Evolutionary conservation across 1,140 invertebrate species (phyloP).

Genomic region (Fopius arisanus): DNA sequence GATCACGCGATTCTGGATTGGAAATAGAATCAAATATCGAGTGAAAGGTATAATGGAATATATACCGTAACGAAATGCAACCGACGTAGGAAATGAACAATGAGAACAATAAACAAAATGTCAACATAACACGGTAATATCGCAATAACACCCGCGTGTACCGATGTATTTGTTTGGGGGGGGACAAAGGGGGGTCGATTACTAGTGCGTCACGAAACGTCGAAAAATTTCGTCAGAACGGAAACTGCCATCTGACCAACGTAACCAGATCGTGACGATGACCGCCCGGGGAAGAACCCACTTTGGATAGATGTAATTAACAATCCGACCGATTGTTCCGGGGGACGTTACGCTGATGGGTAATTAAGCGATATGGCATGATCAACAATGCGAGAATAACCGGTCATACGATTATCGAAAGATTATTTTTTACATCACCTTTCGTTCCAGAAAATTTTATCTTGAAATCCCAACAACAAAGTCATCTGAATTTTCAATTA

Average conservation of each 20-base stretch:
- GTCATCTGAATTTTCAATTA: too few species aligned
- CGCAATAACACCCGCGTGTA: conserved; percentile 19
- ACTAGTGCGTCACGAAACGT: conserved; percentile 37
- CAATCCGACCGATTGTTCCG: conserved; percentile 12
- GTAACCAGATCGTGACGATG: conserved; percentile 41
- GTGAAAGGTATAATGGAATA: conserved; percentile 30
- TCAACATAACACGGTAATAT: conserved; percentile 39
- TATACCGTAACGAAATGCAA: background rate
- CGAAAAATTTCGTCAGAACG: conserved; percentile 39
- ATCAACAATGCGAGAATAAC: background rate
- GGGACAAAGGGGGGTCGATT: conserved; percentile 7
- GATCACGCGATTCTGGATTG: conserved; percentile 17
- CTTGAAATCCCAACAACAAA: too few species aligned
- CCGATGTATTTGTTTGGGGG: background rate
- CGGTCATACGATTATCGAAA: background rate
- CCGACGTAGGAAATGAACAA: conserved; percentile 18
- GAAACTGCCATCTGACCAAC: conserved; percentile 29
- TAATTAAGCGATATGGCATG: background rate
- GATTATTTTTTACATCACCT: too few species aligned
- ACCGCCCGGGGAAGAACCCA: background rate
- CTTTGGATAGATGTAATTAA: conserved; percentile 14
- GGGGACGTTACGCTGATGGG: background rate
- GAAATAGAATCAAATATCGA: conserved; percentile 26
- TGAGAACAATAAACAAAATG: conserved; percentile 38
- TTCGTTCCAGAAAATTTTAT: too few species aligned